Base-by-base conservation (phyloP, 2,888 invertebrate genomes). In the Rhimphoctona megacephalus region DNA sequence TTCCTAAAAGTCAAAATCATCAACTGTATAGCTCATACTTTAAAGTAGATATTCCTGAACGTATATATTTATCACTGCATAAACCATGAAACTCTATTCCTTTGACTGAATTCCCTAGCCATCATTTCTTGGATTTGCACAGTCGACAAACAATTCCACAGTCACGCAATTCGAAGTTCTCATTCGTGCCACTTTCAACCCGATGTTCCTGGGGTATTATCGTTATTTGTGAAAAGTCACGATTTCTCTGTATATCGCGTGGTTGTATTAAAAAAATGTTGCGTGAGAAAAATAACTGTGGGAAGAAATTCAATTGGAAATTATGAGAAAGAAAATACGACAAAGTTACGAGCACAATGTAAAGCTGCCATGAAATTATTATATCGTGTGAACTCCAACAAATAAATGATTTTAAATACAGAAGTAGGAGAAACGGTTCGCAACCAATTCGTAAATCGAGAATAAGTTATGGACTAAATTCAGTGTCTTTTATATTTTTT, bases 191-290 rank as follows among this genome's bases (percentile, higher is more conserved):
- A 66, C 52, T 43, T 79, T 73, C 33, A 30, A 64, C 49, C 46
- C 67, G 73, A 61, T 80, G 49, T 64, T 77, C 49, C 43, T 43
- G 57, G 49, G 70, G 70, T 76, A 76, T 70, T 76, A 70, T 81
- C 67, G 77, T 66, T 77, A 66, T 85, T 81, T 69, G 76, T 52
- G 22, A 69, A 72, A 72, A 81, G 77, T 66, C 81, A 85, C 72
- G 81, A 52, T 81, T 80, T 77, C 30, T n/a, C 39, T 46, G 25
- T 57, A 61, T 36, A 54, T 80, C 69, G 79, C 84, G 84, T 84
- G 84, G 46, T 61, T n/a, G 36, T 46, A 14, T 39, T 52, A 25
- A 39, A 67, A 82, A 70, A 76, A 69, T 22, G 49, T 74, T 69
- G 79, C 74, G 57, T 76, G 84, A 74, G n/a, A 43, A 22, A 33